Conservation (phyloP, 2,113 vertebrate species). For the Sisor rabdophorus region DNA sequence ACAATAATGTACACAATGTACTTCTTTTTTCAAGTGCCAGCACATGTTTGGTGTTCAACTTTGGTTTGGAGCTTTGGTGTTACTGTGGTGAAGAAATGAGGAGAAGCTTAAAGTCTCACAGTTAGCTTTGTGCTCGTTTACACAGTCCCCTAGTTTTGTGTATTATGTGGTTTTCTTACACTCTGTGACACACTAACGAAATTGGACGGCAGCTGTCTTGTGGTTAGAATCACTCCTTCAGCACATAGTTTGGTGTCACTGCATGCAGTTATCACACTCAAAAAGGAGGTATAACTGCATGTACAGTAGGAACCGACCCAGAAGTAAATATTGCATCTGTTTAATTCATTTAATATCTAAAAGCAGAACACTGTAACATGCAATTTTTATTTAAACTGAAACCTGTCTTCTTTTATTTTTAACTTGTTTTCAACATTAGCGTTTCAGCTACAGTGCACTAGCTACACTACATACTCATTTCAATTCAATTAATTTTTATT, state of each 20-base stretch:
- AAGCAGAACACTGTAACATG: no score
- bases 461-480: no score
- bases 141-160: background rate
- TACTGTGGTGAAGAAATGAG: background rate
- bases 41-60: background rate
- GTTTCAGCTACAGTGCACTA: no score
- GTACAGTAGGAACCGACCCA: no score
- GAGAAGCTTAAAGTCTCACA: background rate
- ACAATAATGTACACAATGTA: slow-evolving; percentile 1
- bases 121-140: background rate
- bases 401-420: no score
- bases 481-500: no score
- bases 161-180: background rate
- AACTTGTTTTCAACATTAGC: no score
- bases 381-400: no score
- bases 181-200: background rate
- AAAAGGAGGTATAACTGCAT: background rate
- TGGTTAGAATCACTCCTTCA: background rate
- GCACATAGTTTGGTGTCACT: background rate
- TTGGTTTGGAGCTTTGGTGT: background rate
- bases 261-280: background rate
- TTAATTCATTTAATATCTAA: no score
- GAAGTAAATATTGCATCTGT: no score
- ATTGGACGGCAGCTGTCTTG: background rate
- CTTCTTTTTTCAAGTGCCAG: background rate